phyloP scores from a whole-genome alignment of 2,888 invertebrate species.

The Tetranychus piercei region DNA sequence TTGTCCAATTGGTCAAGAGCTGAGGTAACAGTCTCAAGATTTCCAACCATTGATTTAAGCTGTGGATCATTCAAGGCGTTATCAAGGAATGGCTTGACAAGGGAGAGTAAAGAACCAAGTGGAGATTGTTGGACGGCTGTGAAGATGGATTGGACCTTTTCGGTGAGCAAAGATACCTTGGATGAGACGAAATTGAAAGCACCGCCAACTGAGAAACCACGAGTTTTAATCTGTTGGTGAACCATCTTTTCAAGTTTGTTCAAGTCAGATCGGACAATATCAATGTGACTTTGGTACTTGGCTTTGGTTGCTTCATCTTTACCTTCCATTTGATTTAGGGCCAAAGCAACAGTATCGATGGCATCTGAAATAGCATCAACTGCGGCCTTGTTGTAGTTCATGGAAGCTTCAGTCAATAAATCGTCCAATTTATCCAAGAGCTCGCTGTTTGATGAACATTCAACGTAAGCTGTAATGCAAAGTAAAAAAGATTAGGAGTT shows the following conservation, averaged over 20 bases:
- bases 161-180: no score
- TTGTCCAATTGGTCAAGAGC: not conserved
- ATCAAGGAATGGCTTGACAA: not conserved
- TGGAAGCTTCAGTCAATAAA: not conserved
- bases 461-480: not conserved
- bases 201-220: not conserved
- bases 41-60: not conserved
- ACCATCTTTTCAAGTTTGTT: not conserved
- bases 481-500: not conserved
- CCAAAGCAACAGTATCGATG: not conserved
- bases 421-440: not conserved
- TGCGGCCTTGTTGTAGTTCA: not conserved
- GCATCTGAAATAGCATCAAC: not conserved
- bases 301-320: not conserved
- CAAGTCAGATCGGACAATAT: not conserved
- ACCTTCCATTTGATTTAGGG: not conserved
- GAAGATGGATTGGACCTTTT: not conserved
- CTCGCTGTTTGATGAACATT: not conserved
- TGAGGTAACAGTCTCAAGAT: not conserved
- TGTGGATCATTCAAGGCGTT: not conserved
- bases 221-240: not conserved
- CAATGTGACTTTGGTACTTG: not conserved
- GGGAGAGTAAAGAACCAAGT: not conserved
- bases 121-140: not conserved
- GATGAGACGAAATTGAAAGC: not conserved